Conservation (phyloP, 2,797 vertebrate genomes). For the Champsocephalus gunnari region DNA sequence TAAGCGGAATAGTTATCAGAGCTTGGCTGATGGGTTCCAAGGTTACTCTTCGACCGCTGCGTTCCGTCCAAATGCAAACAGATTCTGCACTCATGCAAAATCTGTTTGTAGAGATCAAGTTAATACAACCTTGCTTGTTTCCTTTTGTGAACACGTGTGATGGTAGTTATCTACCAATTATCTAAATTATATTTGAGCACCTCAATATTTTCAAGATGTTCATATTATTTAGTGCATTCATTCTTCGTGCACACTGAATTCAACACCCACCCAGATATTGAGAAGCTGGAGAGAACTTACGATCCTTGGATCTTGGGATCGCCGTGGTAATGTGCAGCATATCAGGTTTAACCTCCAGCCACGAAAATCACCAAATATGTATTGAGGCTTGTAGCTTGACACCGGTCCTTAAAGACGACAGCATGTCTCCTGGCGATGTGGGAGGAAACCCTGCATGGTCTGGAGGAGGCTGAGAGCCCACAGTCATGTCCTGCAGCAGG, state of each 20-base stretch:
- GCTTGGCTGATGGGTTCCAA: no score
- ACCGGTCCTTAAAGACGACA: constrained; percentile 62
- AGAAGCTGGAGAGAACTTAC: constrained; percentile 35
- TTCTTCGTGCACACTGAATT: constrained; percentile 29
- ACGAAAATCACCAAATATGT: constrained; percentile 77
- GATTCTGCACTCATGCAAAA: no score
- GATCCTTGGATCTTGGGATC: constrained; percentile 40
- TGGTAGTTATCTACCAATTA: neutral
- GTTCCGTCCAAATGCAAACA: no score
- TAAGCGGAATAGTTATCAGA: no score
- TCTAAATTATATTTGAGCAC: neutral
- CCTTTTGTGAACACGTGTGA: neutral
- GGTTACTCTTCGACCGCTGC: no score
- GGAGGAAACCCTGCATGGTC: constrained; percentile 53
- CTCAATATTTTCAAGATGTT: constrained; percentile 14
- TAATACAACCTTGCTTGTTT: constrained; percentile 10
- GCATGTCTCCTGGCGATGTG: constrained; percentile 48
- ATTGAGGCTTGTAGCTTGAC: constrained; percentile 73
- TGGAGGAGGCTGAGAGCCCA: constrained; percentile 57
- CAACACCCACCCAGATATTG: constrained; percentile 20
- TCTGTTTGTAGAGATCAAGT: no score
- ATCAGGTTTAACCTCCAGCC: constrained; percentile 66
- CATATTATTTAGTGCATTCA: constrained; percentile 6
- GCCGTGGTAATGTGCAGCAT: constrained; percentile 56
- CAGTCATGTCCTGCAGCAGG: constrained; percentile 56